Evolutionary conservation across 2,797 vertebrate genomes (phyloP).

Genomic region (Yasuhikotakia modesta): DNA sequence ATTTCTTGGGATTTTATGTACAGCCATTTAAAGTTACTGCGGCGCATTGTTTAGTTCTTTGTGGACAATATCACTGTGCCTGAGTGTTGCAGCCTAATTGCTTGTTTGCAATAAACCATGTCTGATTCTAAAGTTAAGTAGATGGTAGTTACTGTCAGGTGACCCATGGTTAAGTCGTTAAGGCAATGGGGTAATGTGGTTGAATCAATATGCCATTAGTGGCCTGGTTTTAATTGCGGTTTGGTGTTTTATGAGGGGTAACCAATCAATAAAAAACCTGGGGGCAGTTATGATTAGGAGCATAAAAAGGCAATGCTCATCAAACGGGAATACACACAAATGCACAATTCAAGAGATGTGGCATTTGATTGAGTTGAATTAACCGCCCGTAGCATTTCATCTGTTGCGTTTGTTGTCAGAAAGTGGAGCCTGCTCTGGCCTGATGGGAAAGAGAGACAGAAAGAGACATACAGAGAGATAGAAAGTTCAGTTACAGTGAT

Average conservation of each 20-base stretch:
- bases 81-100: slow-evolving; percentile 14
- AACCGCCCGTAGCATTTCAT: slow-evolving; percentile 9
- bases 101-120: slow-evolving; percentile 33
- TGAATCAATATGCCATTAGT: slow-evolving; percentile 49
- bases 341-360: neutral
- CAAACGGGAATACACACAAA: neutral
- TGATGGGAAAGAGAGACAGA: neutral
- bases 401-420: slow-evolving; percentile 7
- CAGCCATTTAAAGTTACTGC: neutral
- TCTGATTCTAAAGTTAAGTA: slow-evolving; percentile 46
- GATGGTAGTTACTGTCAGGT: slow-evolving; percentile 48
- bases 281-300: slow-evolving; percentile 35
- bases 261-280: slow-evolving; percentile 43
- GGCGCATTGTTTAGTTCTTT: neutral
- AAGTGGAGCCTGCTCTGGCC: neutral
- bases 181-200: slow-evolving; percentile 40
- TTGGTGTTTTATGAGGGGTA: slow-evolving; percentile 35
- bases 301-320: neutral
- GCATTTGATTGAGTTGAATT: slow-evolving; percentile 20
- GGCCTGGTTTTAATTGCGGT: slow-evolving; percentile 42
- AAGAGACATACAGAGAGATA: slow-evolving; percentile 8
- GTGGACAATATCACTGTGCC: neutral
- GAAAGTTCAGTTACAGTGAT: slow-evolving; percentile 47
- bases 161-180: slow-evolving; percentile 50
- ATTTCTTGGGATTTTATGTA: neutral